These are phyloP conservation scores for Bagarius yarrelli DNA, from an alignment of 2,113 vertebrate genomes.

Conservation along the genomic window DNA sequence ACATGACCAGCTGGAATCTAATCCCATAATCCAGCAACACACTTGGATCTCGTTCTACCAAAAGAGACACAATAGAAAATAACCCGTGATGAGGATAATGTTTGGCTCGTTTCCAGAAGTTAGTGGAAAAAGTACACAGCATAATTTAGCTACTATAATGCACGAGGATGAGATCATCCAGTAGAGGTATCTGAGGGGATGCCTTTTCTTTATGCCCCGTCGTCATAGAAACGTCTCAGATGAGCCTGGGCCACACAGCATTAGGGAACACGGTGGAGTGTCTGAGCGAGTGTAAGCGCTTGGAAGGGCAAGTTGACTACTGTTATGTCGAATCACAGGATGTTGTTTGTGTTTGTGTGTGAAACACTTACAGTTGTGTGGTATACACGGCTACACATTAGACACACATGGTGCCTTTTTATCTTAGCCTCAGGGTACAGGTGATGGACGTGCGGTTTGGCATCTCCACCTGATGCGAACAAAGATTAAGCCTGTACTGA, in stretches of 20 bases:
- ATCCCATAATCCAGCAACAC: conserved; percentile 70
- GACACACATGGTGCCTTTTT: conserved; percentile 2
- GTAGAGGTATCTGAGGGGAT: conserved; percentile 52
- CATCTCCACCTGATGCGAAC: conserved; percentile 17
- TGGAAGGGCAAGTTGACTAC: conserved; percentile 12
- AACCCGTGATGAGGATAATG: background rate
- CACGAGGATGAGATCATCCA: conserved; percentile 47
- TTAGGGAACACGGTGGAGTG: conserved; percentile 17
- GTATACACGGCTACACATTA: background rate
- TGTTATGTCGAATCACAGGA: conserved; percentile 5
- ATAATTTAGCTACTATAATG: background rate
- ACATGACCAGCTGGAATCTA: conserved; percentile 68
- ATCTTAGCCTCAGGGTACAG: conserved; percentile 5
- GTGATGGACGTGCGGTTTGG: conserved; percentile 40
- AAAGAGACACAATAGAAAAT: conserved; percentile 8
- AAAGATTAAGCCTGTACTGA: conserved; percentile 17
- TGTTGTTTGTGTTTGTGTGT: conserved; percentile 1
- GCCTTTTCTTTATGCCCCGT: conserved; percentile 42
- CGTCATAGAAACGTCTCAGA: conserved; percentile 47
- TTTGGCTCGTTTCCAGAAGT: background rate
- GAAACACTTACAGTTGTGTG: conserved; percentile 25
- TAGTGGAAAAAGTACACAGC: background rate
- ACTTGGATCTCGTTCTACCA: conserved; percentile 26
- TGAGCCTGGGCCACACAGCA: conserved; percentile 44
- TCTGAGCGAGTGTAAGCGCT: conserved; percentile 5